These are phyloP conservation scores for Dinomys branickii DNA, from an alignment of 2,113 vertebrate species.

Conservation along the genomic window DNA sequence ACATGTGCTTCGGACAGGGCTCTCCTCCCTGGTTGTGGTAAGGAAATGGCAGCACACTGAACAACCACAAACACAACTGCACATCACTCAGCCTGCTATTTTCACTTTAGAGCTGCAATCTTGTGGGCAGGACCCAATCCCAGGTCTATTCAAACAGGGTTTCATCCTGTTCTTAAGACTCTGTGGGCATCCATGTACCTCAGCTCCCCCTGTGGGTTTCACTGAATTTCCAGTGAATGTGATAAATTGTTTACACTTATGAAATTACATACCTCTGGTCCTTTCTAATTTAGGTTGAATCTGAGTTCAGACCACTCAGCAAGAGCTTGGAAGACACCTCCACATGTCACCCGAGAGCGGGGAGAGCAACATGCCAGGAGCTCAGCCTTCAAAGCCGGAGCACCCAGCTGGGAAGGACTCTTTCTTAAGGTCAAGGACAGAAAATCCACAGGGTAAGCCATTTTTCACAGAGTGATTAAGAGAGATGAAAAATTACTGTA, in stretches of 20 bases:
- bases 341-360: not conserved
- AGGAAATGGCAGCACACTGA: not conserved
- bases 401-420: not conserved
- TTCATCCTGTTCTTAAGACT: not conserved
- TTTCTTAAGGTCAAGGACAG: not conserved
- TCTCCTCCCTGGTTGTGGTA: not conserved
- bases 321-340: slow-evolving; percentile 19
- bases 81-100: not conserved
- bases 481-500: not conserved
- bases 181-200: not conserved
- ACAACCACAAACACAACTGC: not conserved
- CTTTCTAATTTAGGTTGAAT: slow-evolving; percentile 33
- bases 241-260: not conserved
- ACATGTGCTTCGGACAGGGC: not conserved
- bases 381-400: not conserved
- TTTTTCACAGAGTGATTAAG: slow-evolving; percentile 44
- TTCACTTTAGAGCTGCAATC: not conserved
- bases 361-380: not conserved
- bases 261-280: not conserved
- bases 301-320: not conserved
- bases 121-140: not conserved
- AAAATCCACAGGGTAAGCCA: not conserved
- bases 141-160: not conserved
- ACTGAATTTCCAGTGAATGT: not conserved
- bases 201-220: too few species aligned